Base-by-base conservation (phyloP, 2,113 vertebrate genomes). In the Oreochromis spilurus region DNA sequence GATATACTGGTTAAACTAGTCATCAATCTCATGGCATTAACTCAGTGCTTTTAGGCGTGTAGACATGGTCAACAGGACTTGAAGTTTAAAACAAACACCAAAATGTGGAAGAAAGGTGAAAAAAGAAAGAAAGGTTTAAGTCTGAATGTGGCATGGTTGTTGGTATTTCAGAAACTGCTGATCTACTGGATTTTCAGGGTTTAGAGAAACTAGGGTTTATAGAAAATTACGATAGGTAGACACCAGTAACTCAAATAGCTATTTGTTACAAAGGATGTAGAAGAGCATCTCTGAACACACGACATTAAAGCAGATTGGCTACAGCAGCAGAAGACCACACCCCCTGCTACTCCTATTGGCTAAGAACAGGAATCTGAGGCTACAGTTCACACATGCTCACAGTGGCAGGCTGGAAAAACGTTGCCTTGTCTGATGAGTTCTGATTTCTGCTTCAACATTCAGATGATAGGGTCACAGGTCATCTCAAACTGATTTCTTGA, bases 351-450 rank as follows among this genome's bases (percentile, higher is more conserved):
- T 67, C 34, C 11, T 67, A 21, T 21, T 38, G 34, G 34, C 34
- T 65, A 67, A 21, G 62, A 67, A 67, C 34, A 21, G 62, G 34
- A 67, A 21, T 2, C 62, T 67, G 34, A 67, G 62, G 19, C 62
- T 67, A 40, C 34, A 21, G 34, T 8, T 21, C 11, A 38, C 62
- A 21, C 62, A 38, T 19, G 19, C 34, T 38, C 34, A 65, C 34
- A 38, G 10, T 7, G 21, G 60, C 11, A 0, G 34, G 34, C 62
- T 38, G 19, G 62, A 0, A 67, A 40, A 8, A 67, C 1, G 2
- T 67, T 21, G 62, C 62, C 11, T 67, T 38, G 0, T 13, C 62
- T 21, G 34, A 65, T 65, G 2, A 65, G 62, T 13, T n/a, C 38
- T 21, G 62, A 38, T 67, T 67, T 67, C 19, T 40, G 19, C 34